Evolutionary conservation across 2,888 invertebrate species (phyloP), one percentile per base, ranked within the genome.

Genomic region (Orthonevra nobilis): DNA sequence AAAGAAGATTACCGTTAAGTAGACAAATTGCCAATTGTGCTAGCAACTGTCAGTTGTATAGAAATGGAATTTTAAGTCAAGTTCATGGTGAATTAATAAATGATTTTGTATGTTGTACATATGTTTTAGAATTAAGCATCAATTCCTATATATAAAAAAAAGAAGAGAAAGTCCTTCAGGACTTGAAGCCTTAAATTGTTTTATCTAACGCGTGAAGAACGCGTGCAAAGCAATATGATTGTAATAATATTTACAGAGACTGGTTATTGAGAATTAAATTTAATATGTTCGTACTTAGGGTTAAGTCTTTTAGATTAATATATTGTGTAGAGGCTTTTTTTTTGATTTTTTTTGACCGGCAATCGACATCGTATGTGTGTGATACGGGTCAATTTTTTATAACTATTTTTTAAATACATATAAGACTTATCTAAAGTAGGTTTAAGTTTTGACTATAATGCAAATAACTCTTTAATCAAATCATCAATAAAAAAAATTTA

Each of bases 31-130:
- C 42, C 3, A 36, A 17, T 48, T 32, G n/a, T 3, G 14, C 15
- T 30, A 14, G 12, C 3, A 42, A 17, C 30, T 48, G 40, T 34
- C 28, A 5, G 7, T 32, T 48, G 23, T 46, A 36, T 61, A 36
- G 46, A 52, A 48, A 46, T 61, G 23, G 46, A 52, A 23, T 46
- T 60, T 60, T 44, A n/a, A 56, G 56, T 63, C 56, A 75, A 63
- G 63, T 42, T 30, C 28, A 56, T 30, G 36, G 48, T 63, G 50
- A 70, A 70, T 54, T 26, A 61, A 74, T 56, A 36, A 50, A 44
- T 54, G 28, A 63, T 28, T 48, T 75, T 75, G 69, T 75, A 69
- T 75, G 75, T 75, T 75, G 75, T 75, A 75, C 70, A 75, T 75
- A 75, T 75, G 63, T 46, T 19, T 60, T 52, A 46, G 26, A 32